Base-by-base conservation (phyloP, 2,888 invertebrate species). In the Nebria salina region DNA sequence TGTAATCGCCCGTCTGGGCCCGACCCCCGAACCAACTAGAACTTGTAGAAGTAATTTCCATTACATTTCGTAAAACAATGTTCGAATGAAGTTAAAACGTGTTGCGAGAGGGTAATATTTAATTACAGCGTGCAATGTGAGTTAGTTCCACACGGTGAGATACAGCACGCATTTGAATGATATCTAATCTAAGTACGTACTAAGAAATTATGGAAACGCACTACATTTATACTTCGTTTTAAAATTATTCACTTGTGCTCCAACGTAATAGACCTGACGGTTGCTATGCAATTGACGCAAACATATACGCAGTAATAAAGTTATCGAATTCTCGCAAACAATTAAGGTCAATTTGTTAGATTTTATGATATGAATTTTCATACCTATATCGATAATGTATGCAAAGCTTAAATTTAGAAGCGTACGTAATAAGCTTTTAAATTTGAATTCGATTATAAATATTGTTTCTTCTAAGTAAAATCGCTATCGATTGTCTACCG, bases 31-130 rank as follows among this genome's bases (percentile, higher is more conserved):
- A 68, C 34, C 68, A 25, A 25, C 9, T 68, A 25, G 11, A 54
- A 54, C 68, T 68, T 25, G 25, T 25, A 77, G 54, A 77, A 72
- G 77, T 54, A 77, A 77, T 72, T 72, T 72, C 77, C 77, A 77
- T 77, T 77, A 77, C 77, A 72, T 72, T 77, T 77, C 72, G 72
- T 77, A 72, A 77, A 77, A 77, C 77, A 77, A 54, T 77, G 72
- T 77, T 77, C 77, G 72, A 72, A 77, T 77, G 77, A 77, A 77
- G 70, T 77, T 77, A 70, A 77, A 70, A 77, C 70, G 77, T 70
- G 77, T 43, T 70, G 77, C 34, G 65, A 76, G 76, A 76, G 65
- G 76, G 68, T 76, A 68, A 68, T 68, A 70, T 76, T 76, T 76
- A 76, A 76, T 76, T 76, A 76, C 66, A 66, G 34, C 25, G 54